Evolutionary conservation across 2,888 invertebrate genomes (phyloP).

Genomic region (Torymus texanus): DNA sequence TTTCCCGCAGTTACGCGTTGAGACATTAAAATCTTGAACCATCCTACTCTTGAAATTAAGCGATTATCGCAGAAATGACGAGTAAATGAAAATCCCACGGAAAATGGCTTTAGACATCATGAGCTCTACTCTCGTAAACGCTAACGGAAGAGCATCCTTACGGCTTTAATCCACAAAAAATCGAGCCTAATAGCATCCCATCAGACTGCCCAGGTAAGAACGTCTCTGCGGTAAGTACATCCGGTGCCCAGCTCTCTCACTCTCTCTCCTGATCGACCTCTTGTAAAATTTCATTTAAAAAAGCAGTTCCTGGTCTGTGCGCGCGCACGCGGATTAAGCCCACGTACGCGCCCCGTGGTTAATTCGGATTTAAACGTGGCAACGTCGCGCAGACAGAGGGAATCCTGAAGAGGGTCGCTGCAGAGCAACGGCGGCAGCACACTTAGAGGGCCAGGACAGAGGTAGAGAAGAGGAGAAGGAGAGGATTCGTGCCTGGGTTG

Average conservation of each 20-base stretch:
- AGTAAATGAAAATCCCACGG: too few species aligned
- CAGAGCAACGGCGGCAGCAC: not conserved
- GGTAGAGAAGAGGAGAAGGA: slow-evolving; percentile 31
- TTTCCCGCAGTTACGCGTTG: too few species aligned
- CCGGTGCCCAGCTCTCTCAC: not conserved
- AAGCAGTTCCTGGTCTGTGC: slow-evolving; percentile 13
- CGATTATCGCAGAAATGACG: too few species aligned
- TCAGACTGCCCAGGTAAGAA: slow-evolving; percentile 1
- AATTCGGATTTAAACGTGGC: slow-evolving; percentile 68
- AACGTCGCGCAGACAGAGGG: slow-evolving; percentile 57
- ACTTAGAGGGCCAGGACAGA: not conserved
- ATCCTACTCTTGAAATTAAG: too few species aligned
- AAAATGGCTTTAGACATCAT: too few species aligned
- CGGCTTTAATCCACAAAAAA: slow-evolving; percentile 30
- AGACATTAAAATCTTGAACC: too few species aligned
- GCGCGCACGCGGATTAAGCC: slow-evolving; percentile 55
- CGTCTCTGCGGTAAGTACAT: not conserved
- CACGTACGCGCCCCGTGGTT: slow-evolving; percentile 59
- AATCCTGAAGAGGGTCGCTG: too few species aligned
- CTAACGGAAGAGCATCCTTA: not conserved
- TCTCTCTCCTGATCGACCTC: not conserved
- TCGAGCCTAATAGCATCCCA: slow-evolving; percentile 38
- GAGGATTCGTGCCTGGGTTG: slow-evolving; percentile 28
- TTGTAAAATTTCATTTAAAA: slow-evolving; percentile 51
- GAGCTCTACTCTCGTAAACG: not conserved